Base-by-base conservation (phyloP, 2,888 invertebrate genomes). In the Hecatera dysodea region DNA sequence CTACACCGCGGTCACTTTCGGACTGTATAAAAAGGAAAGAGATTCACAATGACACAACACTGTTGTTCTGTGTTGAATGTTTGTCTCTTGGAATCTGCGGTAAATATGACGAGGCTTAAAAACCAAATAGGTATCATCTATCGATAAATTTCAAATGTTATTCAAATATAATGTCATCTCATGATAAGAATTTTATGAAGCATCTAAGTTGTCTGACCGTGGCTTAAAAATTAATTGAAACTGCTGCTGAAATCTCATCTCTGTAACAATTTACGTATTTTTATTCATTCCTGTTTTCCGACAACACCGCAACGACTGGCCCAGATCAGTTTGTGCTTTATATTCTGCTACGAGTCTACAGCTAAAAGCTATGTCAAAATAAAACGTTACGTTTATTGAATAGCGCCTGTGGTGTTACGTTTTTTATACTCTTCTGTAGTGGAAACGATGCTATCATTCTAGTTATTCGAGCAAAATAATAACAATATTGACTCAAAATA, bases 321-420 rank as follows among this genome's bases (percentile, higher is more conserved):
- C 5, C 15, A 39, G 15, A 39, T 15, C 15, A 39, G 5, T 19
- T 44, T 7, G 19, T 19, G 2, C 15, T 8, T 2, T 44, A 8
- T 44, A 44, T 19, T 44, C 44, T 19, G 8, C 19, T 44, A 19
- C 44, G 19, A 44, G 19, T 19, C 44, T 19, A 44, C 19, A 19
- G n/a, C 19, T 29, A 29, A 29, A 7, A 0, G 1, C 17, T 19
- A 2, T 12, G 24, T 24, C 3, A 50, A 27, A 59, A n/a, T 15
- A 8, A 39, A 42, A 27, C 27, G 4, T 15, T n/a, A 22, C 44
- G 12, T 65, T 56, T 65, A 29, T 15, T 27, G 19, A 19, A 57
- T 33, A 19, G 57, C 39, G 42, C 64, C 56, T 64, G 56, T 33
- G 19, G 19, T 22, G 19, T 27, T n/a, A 44, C 44, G 44, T 27